phyloP scores from a whole-genome alignment of 2,797 vertebrate species.

The Chelmon rostratus region DNA sequence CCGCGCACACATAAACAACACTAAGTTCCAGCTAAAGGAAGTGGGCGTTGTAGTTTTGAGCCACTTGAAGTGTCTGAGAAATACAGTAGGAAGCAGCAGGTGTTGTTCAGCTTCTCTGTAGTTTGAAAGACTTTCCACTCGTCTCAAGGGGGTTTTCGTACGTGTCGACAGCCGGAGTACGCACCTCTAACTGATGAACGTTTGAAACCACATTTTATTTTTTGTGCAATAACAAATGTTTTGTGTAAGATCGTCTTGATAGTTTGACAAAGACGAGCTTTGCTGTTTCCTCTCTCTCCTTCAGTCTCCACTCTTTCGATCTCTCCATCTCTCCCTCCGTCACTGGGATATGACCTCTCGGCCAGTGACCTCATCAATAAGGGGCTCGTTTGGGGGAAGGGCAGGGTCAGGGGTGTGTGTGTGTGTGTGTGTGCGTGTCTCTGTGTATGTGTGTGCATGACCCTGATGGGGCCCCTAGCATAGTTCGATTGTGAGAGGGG shows the following conservation, averaged over 20 bases:
- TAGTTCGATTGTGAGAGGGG: slow-evolving; percentile 58
- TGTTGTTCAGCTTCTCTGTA: slow-evolving; percentile 12
- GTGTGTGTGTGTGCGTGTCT: slow-evolving; percentile 36
- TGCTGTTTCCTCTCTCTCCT: neutral
- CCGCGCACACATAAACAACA: neutral
- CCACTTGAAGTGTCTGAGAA: slow-evolving; percentile 13
- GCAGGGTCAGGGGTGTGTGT: slow-evolving; percentile 48
- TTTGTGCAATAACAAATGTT: neutral
- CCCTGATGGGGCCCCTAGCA: slow-evolving; percentile 56
- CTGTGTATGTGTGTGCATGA: slow-evolving; percentile 49
- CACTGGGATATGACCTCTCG: slow-evolving; percentile 63
- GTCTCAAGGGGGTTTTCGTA: neutral
- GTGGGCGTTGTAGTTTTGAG: neutral
- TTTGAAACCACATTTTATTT: neutral
- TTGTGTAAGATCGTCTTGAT: neutral
- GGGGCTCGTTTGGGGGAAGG: slow-evolving; percentile 66
- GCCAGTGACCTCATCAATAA: slow-evolving; percentile 76
- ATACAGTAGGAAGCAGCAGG: slow-evolving; percentile 18
- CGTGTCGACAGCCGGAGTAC: neutral
- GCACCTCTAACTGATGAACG: neutral
- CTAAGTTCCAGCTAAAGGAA: slow-evolving; percentile 35
- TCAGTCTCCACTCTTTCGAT: slow-evolving; percentile 9
- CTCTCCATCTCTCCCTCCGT: slow-evolving; percentile 33
- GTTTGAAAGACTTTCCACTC: slow-evolving; percentile 6
- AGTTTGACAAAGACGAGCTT: neutral